A percentile compares a stretch with the other conserved stretches of the same genome.
These are phyloP conservation scores for Grammomys surdaster DNA, from an alignment of 2,113 vertebrate species.

Conservation along the genomic window DNA sequence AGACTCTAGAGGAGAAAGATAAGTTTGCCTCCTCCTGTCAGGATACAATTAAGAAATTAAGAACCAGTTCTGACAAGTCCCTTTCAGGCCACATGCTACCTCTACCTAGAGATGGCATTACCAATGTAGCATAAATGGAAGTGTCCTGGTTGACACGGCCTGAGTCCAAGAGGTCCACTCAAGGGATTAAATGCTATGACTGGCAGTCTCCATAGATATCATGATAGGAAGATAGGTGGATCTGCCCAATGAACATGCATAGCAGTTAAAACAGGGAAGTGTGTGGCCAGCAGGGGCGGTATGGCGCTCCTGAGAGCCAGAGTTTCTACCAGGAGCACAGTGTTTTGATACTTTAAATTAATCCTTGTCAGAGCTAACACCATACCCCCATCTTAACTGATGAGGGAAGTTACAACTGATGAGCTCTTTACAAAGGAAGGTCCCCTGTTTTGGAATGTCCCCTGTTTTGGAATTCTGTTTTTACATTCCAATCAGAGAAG, in stretches of 20 bases:
- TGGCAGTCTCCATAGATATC: not conserved
- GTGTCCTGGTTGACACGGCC: not conserved
- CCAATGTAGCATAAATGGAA: not conserved
- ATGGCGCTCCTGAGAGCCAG: not conserved
- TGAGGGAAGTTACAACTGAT: fast-evolving
- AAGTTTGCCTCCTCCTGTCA: not conserved
- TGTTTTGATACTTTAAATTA: not conserved
- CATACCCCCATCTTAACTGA: not conserved
- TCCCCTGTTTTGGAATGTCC: too few species aligned
- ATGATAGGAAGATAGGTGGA: not conserved
- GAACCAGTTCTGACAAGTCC: not conserved
- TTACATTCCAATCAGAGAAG: not conserved
- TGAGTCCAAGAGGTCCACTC: not conserved
- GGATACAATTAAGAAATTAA: not conserved
- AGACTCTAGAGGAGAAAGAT: not conserved
- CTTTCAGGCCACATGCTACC: not conserved
- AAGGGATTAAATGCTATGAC: not conserved
- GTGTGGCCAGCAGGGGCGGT: not conserved
- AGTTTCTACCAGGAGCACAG: not conserved
- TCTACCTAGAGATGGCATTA: not conserved
- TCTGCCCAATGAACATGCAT: not conserved
- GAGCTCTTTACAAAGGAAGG: not conserved
- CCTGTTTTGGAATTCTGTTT: not conserved
- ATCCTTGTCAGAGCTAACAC: too few species aligned
- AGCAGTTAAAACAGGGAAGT: not conserved